Conservation (phyloP, 2,888 invertebrate genomes). For the Rhodophaea formosa region DNA sequence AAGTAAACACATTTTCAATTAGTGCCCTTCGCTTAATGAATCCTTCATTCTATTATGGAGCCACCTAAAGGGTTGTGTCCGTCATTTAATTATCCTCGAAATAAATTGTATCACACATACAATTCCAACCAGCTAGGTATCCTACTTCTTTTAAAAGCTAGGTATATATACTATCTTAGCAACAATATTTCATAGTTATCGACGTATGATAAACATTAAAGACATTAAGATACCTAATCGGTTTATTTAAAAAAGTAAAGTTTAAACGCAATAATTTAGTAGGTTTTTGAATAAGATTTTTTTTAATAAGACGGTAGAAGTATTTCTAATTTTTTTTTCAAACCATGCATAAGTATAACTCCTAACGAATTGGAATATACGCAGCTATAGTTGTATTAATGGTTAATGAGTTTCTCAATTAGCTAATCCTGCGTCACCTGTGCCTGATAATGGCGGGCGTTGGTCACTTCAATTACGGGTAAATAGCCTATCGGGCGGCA, state of each 20-base stretch:
- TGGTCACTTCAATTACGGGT: conserved; percentile 9
- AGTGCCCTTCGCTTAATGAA: not conserved
- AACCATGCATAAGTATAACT: not conserved
- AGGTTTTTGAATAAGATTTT: too few species aligned
- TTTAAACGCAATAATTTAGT: too few species aligned
- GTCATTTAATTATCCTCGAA: too few species aligned
- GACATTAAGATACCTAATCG: too few species aligned
- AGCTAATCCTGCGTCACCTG: conserved; percentile 18
- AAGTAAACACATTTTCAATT: conserved; percentile 9
- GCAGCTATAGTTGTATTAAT: not conserved
- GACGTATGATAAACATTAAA: too few species aligned
- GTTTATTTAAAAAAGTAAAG: too few species aligned
- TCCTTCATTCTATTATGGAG: not conserved
- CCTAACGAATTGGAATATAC: not conserved
- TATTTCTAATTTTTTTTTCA: not conserved
- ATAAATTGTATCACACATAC: too few species aligned
- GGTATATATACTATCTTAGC: too few species aligned
- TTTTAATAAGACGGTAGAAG: too few species aligned
- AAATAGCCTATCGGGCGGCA: conserved; percentile 4
- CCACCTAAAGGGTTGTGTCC: not conserved
- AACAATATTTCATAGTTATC: too few species aligned
- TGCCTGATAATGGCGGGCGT: conserved; percentile 6
- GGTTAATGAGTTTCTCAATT: conserved; percentile 14
- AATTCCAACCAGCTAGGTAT: too few species aligned
- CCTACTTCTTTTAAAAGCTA: too few species aligned